Conservation (phyloP, 2,113 vertebrate species). For the Elephantulus edwardii region DNA sequence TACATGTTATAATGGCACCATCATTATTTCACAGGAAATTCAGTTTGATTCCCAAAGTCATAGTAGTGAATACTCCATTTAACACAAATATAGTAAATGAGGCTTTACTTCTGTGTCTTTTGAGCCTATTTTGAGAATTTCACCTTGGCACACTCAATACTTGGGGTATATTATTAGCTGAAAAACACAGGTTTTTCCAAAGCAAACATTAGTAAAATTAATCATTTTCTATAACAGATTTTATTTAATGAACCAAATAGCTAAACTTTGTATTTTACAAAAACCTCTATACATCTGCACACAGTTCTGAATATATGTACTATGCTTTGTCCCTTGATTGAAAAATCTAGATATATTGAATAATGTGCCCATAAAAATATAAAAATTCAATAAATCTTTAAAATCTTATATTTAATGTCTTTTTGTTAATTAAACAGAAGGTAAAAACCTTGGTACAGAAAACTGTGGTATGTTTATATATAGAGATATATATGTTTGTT, state of each 20-base stretch:
- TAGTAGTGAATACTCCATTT: constrained; percentile 53
- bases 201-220: constrained; percentile 51
- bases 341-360: background rate
- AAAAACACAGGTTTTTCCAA: constrained; percentile 44
- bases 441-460: constrained; percentile 1
- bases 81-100: constrained; percentile 28
- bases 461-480: background rate
- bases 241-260: constrained; percentile 18
- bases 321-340: background rate
- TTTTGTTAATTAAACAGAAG: background rate
- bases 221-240: background rate
- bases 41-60: constrained; percentile 47
- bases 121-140: constrained; percentile 20
- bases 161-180: background rate
- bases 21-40: constrained; percentile 1
- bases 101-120: constrained; percentile 13
- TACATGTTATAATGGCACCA: background rate
- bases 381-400: background rate
- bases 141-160: constrained; percentile 8
- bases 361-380: background rate
- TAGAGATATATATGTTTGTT: background rate
- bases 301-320: constrained; percentile 1
- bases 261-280: constrained; percentile 17
- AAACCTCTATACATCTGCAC: background rate
- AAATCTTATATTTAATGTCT: background rate